Base-by-base conservation (phyloP, 2,113 vertebrate species). In the human region DNA sequence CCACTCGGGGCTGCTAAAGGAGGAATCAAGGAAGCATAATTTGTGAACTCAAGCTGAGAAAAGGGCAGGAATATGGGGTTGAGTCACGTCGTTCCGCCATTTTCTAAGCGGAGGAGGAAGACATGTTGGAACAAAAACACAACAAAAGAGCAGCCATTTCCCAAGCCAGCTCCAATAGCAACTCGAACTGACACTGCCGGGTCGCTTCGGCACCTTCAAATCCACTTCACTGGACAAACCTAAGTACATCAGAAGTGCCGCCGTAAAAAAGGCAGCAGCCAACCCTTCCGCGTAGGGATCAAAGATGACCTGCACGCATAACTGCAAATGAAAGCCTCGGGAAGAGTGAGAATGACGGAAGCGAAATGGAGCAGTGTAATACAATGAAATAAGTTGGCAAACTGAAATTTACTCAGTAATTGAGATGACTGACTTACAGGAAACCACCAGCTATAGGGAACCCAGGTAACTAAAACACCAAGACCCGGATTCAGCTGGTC, bases 131-230 rank as follows among this genome's bases (percentile, higher is more conserved):
- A 99, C 99, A 99, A 99, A 99, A 99, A 98, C 98, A 99, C 99
- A 99, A 99, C 99, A 99, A 99, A 99, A 99, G 99, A 99, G 99
- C 99, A 99, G 99, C 99, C 99, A 99, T 99, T 99, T 99, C 99
- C 99, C 99, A 95, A 87, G 96, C 96, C 76, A 16, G 97, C 96
- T 98, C 97, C 76, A 89, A 97, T 73, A 80, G 95, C 96, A 94
- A 59, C 78, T 75, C 81, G 75, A 89, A 55, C 89, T 43, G 84
- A 89, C 91, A 3, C n/a, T 64, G 95, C 90, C 81, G 8, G 59
- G 89, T n/a, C 89, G 48, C 90, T 25, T 10, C 3, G 72, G 78
- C 90, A 70, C 96, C 94, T 78, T 59, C 83, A 9, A 52, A 87
- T 30, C 43, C 59, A 68, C 72, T 84, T 55, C 57, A 1, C 90